Evolutionary conservation across 2,113 vertebrate genomes (phyloP).

Genomic region (Bettongia penicillata): DNA sequence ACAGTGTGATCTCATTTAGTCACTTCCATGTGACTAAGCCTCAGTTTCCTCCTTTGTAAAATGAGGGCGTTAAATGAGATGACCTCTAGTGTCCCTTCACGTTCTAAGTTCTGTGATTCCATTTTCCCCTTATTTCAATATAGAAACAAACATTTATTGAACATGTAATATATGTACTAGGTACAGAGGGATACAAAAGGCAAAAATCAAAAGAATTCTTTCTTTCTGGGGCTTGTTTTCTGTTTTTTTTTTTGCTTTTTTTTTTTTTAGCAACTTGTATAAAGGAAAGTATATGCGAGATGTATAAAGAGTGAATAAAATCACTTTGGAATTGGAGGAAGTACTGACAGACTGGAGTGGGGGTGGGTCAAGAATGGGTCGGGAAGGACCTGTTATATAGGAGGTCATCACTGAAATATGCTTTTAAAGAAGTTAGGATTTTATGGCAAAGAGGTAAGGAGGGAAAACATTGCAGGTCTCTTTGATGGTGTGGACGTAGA

Average conservation of each 20-base stretch:
- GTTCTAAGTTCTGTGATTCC: background rate
- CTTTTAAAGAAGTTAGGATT: background rate
- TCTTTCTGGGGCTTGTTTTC: background rate
- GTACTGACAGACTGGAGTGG: background rate
- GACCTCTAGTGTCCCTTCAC: background rate
- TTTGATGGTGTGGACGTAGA: background rate
- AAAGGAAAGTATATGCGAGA: background rate
- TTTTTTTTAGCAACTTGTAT: no score
- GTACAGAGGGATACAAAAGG: background rate
- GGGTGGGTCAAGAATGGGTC: background rate
- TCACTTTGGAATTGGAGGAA: background rate
- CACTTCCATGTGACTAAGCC: background rate
- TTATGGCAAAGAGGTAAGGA: background rate
- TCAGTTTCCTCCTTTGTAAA: background rate
- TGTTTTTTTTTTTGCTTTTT: no score
- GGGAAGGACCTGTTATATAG: background rate
- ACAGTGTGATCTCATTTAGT: background rate
- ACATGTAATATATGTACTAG: background rate
- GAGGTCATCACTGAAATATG: background rate
- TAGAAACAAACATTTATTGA: background rate
- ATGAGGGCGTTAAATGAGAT: background rate
- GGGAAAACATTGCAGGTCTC: background rate
- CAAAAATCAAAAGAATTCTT: background rate
- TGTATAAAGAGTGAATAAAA: background rate
- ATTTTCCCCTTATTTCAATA: background rate